Evolutionary conservation across 2,113 vertebrate genomes (phyloP).

Genomic region (Patagioenas fasciata): DNA sequence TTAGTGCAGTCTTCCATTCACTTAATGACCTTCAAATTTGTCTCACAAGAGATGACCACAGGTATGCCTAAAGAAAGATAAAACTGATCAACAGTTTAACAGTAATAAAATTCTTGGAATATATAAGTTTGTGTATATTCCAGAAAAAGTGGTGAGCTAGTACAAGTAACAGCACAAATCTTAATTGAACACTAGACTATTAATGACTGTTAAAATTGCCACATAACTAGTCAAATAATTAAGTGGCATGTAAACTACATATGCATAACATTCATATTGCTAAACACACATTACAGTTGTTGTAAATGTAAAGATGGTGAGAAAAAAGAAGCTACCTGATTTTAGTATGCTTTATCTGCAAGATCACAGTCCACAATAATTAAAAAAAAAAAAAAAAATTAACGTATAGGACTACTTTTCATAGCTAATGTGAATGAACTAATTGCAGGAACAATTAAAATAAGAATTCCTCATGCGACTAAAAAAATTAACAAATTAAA

Average conservation of each 20-base stretch:
- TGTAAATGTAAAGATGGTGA: not conserved
- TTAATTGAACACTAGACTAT: not conserved
- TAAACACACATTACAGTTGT: not conserved
- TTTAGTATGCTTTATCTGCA: not conserved
- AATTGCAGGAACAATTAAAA: not conserved
- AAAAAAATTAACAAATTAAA: constrained; percentile 38
- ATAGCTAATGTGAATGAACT: not conserved
- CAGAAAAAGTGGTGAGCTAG: not conserved
- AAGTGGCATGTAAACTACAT: not conserved
- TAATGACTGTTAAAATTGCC: not conserved
- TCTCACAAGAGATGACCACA: not conserved
- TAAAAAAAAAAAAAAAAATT: not conserved
- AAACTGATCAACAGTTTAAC: not conserved
- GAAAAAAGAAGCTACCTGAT: not conserved
- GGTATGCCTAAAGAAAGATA: not conserved
- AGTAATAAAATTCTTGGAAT: not conserved
- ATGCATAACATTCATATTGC: not conserved
- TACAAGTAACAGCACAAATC: not conserved
- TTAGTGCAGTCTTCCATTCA: not conserved
- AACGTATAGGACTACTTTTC: not conserved
- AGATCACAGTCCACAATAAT: not conserved
- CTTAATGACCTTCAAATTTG: not conserved
- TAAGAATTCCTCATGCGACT: not conserved
- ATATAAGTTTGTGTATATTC: not conserved
- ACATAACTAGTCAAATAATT: not conserved